Percentiles rank a stretch among this genome's conserved stretches.
Conservation (phyloP, 2,888 invertebrate genomes). For the Sinopyrophorus schimmeli region DNA sequence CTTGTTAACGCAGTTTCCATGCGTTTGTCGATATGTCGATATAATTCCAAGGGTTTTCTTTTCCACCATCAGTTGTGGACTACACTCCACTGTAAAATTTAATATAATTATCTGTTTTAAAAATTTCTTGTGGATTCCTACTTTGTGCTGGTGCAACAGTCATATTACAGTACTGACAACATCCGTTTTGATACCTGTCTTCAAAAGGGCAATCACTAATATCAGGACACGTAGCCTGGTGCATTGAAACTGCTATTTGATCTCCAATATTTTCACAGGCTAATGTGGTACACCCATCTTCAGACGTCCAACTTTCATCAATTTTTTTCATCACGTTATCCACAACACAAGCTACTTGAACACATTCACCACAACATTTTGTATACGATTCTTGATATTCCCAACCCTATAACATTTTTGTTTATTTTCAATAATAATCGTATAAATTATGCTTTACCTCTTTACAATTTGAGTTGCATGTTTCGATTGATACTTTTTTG, state of each 20-base stretch:
- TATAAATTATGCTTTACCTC: constrained; percentile 41
- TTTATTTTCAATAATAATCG: constrained; percentile 14
- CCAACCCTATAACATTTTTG: constrained; percentile 59
- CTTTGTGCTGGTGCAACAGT: no score
- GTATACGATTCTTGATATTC: constrained; percentile 56
- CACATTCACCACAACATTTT: constrained; percentile 68
- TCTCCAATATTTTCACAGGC: constrained; percentile 58
- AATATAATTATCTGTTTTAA: no score
- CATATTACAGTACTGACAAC: constrained; percentile 68
- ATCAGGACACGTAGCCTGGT: constrained; percentile 64
- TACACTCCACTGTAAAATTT: no score
- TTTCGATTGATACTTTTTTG: constrained; percentile 59
- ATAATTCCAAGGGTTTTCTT: no score
- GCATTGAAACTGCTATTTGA: constrained; percentile 53
- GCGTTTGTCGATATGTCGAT: constrained; percentile 52
- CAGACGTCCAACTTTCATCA: constrained; percentile 64
- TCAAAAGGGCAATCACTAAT: constrained; percentile 62
- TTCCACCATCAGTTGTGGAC: no score
- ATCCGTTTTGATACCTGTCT: constrained; percentile 63
- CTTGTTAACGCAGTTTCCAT: constrained; percentile 69
- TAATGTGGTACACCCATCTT: constrained; percentile 66
- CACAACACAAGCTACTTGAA: constrained; percentile 64
- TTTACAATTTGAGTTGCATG: constrained; percentile 58
- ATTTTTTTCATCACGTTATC: constrained; percentile 56
- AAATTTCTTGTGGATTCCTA: no score